Conservation (phyloP, 92 coral and sea anemone genomes). For the Parazoanthus swiftii region DNA sequence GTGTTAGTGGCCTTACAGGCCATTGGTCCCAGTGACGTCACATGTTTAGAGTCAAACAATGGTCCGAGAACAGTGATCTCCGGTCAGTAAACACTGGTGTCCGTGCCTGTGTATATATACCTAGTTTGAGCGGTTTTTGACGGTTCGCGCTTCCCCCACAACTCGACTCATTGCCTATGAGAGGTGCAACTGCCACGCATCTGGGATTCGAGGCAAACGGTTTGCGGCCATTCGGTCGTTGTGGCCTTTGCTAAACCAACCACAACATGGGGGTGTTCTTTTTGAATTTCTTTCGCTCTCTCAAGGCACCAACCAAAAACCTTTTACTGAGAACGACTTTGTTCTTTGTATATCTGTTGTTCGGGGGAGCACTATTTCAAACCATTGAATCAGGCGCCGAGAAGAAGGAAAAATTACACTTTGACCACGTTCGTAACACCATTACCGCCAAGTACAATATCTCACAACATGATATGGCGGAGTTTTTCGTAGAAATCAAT, state of each 20-base stretch:
- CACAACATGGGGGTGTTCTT: conserved; percentile 93
- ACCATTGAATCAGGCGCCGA: conserved; percentile 99
- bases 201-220: conserved; percentile 29
- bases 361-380: conserved; percentile 96
- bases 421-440: conserved; percentile 75
- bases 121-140: background rate
- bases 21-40: conserved; percentile 85
- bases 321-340: conserved; percentile 77
- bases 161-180: conserved; percentile 15
- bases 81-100: conserved; percentile 66
- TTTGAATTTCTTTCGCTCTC: conserved; percentile 91
- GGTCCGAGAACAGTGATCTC: conserved; percentile 78
- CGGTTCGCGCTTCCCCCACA: conserved; percentile 14
- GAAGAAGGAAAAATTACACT: conserved; percentile 77
- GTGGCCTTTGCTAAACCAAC: background rate
- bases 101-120: conserved; percentile 42
- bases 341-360: conserved; percentile 84
- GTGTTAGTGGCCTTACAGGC: conserved; percentile 51
- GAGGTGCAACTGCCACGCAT: conserved; percentile 9
- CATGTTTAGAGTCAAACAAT: conserved; percentile 73
- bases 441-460: conserved; percentile 87
- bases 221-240: conserved; percentile 48
- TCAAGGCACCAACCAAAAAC: conserved; percentile 96
- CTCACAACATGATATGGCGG: conserved; percentile 83
- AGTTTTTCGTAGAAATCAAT: conserved; percentile 81